Evolutionary conservation across 2,888 invertebrate species (phyloP), one percentile per base, ranked within the genome.

Genomic region (Balanococcus diminutus): DNA sequence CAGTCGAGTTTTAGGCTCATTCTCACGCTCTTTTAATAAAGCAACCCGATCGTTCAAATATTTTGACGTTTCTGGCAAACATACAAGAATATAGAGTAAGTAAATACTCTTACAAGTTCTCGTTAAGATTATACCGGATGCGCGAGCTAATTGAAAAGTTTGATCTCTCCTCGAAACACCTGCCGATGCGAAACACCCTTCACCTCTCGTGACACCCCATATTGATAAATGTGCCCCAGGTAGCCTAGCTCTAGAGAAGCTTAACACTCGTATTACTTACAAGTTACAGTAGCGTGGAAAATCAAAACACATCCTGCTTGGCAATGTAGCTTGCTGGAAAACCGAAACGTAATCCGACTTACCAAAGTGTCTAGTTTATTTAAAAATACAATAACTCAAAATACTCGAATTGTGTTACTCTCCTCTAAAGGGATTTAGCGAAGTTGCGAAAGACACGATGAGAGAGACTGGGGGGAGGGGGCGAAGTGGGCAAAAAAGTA

Each of bases 331-430:
- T n/a, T n/a, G n/a, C n/a, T n/a, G n/a, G 42, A 42, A 42, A 42
- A 42, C 42, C 14, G 42, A 14, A 56, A 56, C 56, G 56, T 56
- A 56, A 56, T 56, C 56, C 56, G 56, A 56, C 56, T 56, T 56
- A 56, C 19, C 56, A 22, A 56, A 56, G 56, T 56, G 56, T 56
- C 56, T 56, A 22, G 56, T 56, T 56, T 56, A 56, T 56, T 56
- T 56, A 56, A 56, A 56, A 56, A 56, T 56, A 22, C 56, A 56
- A 56, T 56, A 56, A 56, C 56, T 56, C 56, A 56, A 56, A 56
- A 56, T 22, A 22, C 3, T 56, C 14, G n/a, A n/a, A n/a, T n/a
- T n/a, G n/a, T n/a, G n/a, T n/a, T 42, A 14, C 42, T 42, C 42
- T 42, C 42, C 42, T 11, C n/a, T n/a, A n/a, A 14, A 14, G 42